phyloP scores from a whole-genome alignment of 2,113 vertebrate genomes.

The Otocyon megalotis region DNA sequence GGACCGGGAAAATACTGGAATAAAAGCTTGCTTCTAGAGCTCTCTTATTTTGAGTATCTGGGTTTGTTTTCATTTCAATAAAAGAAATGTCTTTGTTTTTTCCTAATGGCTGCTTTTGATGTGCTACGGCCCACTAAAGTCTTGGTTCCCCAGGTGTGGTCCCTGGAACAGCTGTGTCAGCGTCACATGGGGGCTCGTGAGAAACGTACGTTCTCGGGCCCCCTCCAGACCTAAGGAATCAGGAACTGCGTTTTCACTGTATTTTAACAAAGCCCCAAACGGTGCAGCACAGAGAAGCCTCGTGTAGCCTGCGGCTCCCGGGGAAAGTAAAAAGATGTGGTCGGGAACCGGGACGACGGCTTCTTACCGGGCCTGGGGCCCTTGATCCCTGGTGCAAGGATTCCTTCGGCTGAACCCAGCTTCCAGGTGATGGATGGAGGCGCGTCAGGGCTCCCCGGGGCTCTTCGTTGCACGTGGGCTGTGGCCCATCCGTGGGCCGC shows the following conservation, averaged over 20 bases:
- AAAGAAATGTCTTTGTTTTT: neutral
- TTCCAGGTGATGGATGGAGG: neutral
- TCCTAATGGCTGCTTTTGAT: neutral
- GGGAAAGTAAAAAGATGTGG: neutral
- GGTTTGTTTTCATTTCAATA: conserved; percentile 10
- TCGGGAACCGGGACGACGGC: neutral
- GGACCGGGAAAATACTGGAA: neutral
- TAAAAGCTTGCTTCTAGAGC: neutral
- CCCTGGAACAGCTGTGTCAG: neutral
- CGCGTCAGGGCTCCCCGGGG: neutral
- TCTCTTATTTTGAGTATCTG: conserved; percentile 34
- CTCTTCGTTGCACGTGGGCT: neutral
- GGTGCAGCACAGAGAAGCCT: neutral
- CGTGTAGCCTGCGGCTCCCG: neutral
- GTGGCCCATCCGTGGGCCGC: neutral
- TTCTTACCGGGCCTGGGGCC: neutral
- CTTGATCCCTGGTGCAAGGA: neutral
- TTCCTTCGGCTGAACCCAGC: neutral
- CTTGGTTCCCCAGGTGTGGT: neutral
- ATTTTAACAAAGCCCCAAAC: neutral
- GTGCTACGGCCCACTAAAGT: neutral
- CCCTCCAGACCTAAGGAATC: neutral
- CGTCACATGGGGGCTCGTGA: neutral
- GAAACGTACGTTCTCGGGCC: neutral
- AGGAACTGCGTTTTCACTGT: neutral